Base-by-base conservation (phyloP, 2,113 vertebrate species). In the Anguilla rostrata region DNA sequence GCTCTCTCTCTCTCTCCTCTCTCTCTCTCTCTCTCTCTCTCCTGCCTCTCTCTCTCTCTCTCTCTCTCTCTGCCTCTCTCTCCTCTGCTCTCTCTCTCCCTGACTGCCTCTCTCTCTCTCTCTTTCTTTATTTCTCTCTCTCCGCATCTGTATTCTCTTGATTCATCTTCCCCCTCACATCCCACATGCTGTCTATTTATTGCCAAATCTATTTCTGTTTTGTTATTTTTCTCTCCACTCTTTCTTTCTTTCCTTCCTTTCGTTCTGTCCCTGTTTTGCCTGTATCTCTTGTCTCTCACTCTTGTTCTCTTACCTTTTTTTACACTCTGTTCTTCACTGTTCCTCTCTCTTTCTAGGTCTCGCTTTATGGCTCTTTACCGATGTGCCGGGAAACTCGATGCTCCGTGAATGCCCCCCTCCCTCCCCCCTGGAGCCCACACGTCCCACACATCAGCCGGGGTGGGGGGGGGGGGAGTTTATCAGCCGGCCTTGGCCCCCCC, bases 221-320 rank as follows among this genome's bases (percentile, higher is more conserved):
- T 46, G 43, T 46, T 46, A 46, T 46, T 46, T 46, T 46, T 46
- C 43, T 46, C 5, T 46, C 43, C 43, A 8, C 91, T 88, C 89
- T 90, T 9, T 81, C 87, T 91, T 91, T 92, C 91, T 91, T 89
- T 63, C 75, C 84, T 78, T 79, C 75, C 26, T 66, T 22, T 20
- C 14, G 11, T 66, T 66, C 71, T 57, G 66, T 86, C n/a, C 5
- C 39, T 71, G 9, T n/a, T 15, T 15, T n/a, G 34, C 29, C 39
- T 40, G 18, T 66, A 5, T 66, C 22, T 6, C 60, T 66, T 8
- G 0, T 7, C 60, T 26, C 60, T 26, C 60, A 66, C 22, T 26
- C 22, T 46, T 46, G 43, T 46, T 26, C 22, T 66, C 60, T 66
- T 26, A 88, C 85, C 89, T 84, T 84, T 86, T 86, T 87, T 91